Evolutionary conservation across 2,888 invertebrate genomes (phyloP), one percentile per base, ranked within the genome.

Genomic region (Troides oblongomaculatus): DNA sequence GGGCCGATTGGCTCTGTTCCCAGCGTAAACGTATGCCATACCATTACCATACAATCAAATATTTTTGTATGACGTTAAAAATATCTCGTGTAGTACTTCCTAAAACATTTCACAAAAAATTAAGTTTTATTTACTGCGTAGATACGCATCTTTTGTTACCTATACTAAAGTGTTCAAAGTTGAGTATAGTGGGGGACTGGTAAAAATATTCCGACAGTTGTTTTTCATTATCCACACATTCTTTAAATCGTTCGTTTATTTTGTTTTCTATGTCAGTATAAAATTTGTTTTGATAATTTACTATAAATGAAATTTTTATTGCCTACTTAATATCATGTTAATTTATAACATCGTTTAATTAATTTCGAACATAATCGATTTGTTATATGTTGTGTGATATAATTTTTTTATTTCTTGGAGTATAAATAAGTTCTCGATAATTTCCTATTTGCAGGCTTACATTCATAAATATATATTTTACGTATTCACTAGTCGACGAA

Each of bases 201-300:
- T 17, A 58, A 23, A 59, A 60, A 59, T 30, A 30, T 36, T 59
- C 59, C 14, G 4, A 12, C 4, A 17, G 59, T 30, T 66, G 43
- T 64, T 64, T 64, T 30, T 66, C 58, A 59, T 66, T 65, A 59
- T 30, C 65, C 17, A 60, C 66, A 30, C 59, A 66, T 60, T 66
- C 46, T 50, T 66, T 60, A 30, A 60, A 60, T 59, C n/a, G 59
- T 50, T n/a, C 65, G 17, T 64, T 64, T 58, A 58, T 58, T 58
- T 58, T 57, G 57, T 64, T 64, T 57, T 23, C 23, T 18, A 80
- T 79, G 80, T 84, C 80, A 83, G 81, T 82, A 23, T 10, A 58
- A 58, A 58, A 58, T 58, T 58, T 12, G 25, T 23, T n/a, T 18
- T 12, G 58, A 58, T 25, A 58, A 58, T 58, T 58, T 58, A 58